Evolutionary conservation across 2,113 vertebrate species (phyloP).

Genomic region (Trematomus loennbergii): DNA sequence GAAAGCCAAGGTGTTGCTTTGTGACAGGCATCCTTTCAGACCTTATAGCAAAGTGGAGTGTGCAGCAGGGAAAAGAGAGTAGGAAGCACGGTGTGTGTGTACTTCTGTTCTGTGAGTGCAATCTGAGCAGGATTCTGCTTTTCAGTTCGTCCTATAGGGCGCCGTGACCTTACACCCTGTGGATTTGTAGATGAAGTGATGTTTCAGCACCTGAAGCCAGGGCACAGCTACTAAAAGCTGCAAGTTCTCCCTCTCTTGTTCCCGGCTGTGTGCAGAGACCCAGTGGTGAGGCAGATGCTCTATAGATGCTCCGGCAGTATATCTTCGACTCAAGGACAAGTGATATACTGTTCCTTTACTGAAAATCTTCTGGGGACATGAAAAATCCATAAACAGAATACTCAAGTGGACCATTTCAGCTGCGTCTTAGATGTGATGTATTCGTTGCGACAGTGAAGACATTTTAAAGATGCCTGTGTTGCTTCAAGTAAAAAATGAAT

Average conservation of each 20-base stretch:
- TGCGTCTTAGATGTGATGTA: constrained; percentile 17
- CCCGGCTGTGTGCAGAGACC: constrained; percentile 63
- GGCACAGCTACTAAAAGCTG: constrained; percentile 73
- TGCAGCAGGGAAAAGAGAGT: constrained; percentile 18
- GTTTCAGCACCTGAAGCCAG: constrained; percentile 71
- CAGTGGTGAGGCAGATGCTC: constrained; percentile 49
- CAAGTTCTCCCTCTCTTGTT: constrained; percentile 34
- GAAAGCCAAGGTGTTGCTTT: not conserved
- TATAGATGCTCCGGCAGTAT: constrained; percentile 11
- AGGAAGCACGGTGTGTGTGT: constrained; percentile 9
- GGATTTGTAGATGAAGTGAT: constrained; percentile 75
- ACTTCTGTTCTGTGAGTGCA: not conserved
- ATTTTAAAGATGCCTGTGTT: not conserved
- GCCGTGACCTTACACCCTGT: constrained; percentile 60
- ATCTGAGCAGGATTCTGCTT: constrained; percentile 40
- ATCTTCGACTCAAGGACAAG: constrained; percentile 20
- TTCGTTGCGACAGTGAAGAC: not conserved
- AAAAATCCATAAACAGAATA: not conserved
- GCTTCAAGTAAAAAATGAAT: not conserved
- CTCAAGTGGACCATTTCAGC: constrained; percentile 24
- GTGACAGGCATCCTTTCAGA: constrained; percentile 4
- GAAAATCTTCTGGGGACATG: not conserved
- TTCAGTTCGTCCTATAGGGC: constrained; percentile 39
- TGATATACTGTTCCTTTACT: constrained; percentile 21
- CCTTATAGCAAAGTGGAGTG: constrained; percentile 7